Evolutionary conservation across 2,888 invertebrate species (phyloP).

Genomic region (Drosophila antonietae): DNA sequence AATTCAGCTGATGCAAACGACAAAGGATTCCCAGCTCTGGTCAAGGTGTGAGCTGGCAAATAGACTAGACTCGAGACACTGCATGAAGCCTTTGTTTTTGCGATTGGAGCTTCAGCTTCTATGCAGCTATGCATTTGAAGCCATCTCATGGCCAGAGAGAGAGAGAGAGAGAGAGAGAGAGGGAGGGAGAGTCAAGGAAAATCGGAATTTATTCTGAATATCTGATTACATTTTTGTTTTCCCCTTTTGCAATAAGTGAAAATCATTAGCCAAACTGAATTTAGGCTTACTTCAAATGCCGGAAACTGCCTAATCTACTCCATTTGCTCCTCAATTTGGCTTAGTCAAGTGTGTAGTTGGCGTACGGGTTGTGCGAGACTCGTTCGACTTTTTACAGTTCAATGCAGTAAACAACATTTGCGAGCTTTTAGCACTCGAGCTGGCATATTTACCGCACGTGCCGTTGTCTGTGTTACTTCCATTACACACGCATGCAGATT

Average conservation of each 20-base stretch:
- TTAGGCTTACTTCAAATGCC: background rate
- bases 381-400: background rate
- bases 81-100: background rate
- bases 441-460: background rate
- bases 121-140: background rate
- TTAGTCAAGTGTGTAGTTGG: background rate
- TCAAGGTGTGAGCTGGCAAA: background rate
- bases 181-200: background rate
- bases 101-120: background rate
- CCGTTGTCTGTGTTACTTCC: slow-evolving; percentile 41
- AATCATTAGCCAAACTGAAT: background rate
- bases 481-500: slow-evolving; percentile 50
- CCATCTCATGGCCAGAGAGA: background rate
- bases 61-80: background rate
- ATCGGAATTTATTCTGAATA: background rate
- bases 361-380: background rate
- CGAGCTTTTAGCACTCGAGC: slow-evolving; percentile 3
- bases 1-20: background rate
- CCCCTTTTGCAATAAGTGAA: background rate
- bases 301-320: background rate
- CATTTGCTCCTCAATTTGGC: background rate
- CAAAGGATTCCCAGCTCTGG: background rate
- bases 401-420: slow-evolving; percentile 25
- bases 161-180: too few species aligned
- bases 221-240: too few species aligned